Base-by-base conservation (phyloP, 2,797 vertebrate genomes). In the Pangasius macronema region DNA sequence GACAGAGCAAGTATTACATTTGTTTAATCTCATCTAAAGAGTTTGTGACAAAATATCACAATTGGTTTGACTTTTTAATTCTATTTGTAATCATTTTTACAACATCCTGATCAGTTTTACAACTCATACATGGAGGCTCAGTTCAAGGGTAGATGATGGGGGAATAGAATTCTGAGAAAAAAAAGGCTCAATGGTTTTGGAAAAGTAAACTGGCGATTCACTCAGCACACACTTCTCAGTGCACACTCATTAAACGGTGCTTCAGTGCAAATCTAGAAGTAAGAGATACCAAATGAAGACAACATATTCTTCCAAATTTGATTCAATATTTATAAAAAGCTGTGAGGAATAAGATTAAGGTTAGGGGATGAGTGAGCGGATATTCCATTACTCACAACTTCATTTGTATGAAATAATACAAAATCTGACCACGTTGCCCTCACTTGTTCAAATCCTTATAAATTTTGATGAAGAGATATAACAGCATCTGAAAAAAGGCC, bases 401-500 rank as follows among this genome's bases (percentile, higher is more conserved):
- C 1, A 49, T 65, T 49, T 65, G 39, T 65, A 49, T 82, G 8
- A 65, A 82, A 67, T 65, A 82, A 67, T 46, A 18, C 24, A 82
- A 82, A 22, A 20, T 49, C 13, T 42, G 55, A 63, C 24, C 59
- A 83, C 6, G 1, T 30, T 30, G 81, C 18, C 42, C 61, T 46
- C 55, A 39, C 55, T 81, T 42, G 5, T 61, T 61, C 22, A 39
- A 59, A 42, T 22, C 57, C 76, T 36, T 57, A 20, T 80, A 36
- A 80, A 80, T 80, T 36, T 80, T 24, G 20, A 80, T 80, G 18
- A n/a, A 51, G 51, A 33, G 49, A 57, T 39, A 55, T 33, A 80
- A 39, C 53, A 30, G 1, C 49, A 76, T 76, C 27, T 76, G 67
- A 24, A n/a, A 53, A 53, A 18, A 8, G 10, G 42, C 14, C 13